Evolutionary conservation across 1,140 invertebrate genomes (phyloP), one percentile per base, ranked within the genome.

Genomic region (Brachionus plicatilis): DNA sequence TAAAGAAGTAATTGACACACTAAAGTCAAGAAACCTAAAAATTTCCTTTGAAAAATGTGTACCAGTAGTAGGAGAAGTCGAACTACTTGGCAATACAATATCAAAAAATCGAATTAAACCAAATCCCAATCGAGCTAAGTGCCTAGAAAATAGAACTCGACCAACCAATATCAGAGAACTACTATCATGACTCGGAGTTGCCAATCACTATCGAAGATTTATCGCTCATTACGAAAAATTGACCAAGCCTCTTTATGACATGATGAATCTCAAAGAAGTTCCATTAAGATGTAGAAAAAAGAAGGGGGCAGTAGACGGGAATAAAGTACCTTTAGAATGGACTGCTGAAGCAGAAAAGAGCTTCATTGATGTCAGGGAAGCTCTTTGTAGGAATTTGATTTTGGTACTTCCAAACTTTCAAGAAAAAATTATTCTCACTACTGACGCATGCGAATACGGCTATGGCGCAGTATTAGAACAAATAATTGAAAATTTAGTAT

Each of bases 111-210:
- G 17, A 65, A 65, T 65, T 2, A 65, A 20, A 65, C n/a, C 56
- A 65, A 27, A 65, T 17, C 56, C 56, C 2, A 27, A 65, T 20
- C 56, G 56, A 65, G n/a, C 8, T 47, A 47, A 47, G 14, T 47
- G 45, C 14, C 14, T 47, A 3, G 45, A 47, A 47, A 11, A 14
- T 47, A 9, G 14, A 12, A 84, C 53, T 12, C 29, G 29, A 29
- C 89, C 88, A 11, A 82, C 83, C 41, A 85, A 47, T 4, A 27
- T 85, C 5, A 70, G 60, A 45, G 65, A 85, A 3, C 14, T 85
- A 33, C 56, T 65, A 78, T 12, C 43, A n/a, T 85, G 85, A 24
- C 20, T 85, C 14, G 85, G 85, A 3, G 17, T 65, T 9, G 65
- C 66, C 5, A 80, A 68, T 37, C 84, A 85, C 27, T 85, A 85